A percentile compares a stretch with the other conserved stretches of the same genome.
Evolutionary conservation across 2,888 invertebrate genomes (phyloP).

Genomic region (Meteorus colon): DNA sequence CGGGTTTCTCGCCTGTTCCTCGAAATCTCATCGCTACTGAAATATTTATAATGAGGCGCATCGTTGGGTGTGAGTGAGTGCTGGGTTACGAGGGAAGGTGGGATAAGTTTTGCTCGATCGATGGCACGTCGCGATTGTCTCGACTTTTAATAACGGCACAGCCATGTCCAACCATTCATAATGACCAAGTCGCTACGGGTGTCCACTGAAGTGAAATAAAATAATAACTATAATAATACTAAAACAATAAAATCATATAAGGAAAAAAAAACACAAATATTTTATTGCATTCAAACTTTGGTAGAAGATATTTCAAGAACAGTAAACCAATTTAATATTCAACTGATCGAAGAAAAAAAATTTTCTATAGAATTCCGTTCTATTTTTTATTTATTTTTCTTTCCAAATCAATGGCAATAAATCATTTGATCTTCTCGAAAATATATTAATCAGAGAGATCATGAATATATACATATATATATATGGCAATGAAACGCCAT

Average conservation of each 20-base stretch:
- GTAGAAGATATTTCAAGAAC: not conserved
- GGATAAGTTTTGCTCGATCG: conserved; percentile 28
- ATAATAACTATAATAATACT: conserved; percentile 6
- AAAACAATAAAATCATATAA: not conserved
- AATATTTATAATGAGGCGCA: conserved; percentile 40
- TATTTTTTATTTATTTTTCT: not conserved
- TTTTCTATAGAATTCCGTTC: not conserved
- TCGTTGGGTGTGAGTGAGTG: not conserved
- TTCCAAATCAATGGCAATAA: not conserved
- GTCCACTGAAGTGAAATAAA: conserved; percentile 17
- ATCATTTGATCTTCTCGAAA: not conserved
- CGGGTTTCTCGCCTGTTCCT: conserved; percentile 12
- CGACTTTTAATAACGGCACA: conserved; percentile 36
- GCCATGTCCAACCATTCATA: conserved; percentile 32
- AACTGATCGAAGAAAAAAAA: not conserved
- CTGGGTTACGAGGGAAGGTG: too few species aligned
- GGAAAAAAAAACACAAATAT: not conserved
- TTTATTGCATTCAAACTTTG: not conserved
- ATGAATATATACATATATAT: not conserved
- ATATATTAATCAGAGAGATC: not conserved
- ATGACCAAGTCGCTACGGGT: conserved; percentile 33
- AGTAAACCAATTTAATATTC: not conserved
- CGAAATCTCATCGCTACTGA: conserved; percentile 33
- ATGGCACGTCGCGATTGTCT: conserved; percentile 37
- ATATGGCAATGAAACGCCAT: not conserved